Conservation (phyloP, 2,797 vertebrate genomes). For the Enoplosus armatus region DNA sequence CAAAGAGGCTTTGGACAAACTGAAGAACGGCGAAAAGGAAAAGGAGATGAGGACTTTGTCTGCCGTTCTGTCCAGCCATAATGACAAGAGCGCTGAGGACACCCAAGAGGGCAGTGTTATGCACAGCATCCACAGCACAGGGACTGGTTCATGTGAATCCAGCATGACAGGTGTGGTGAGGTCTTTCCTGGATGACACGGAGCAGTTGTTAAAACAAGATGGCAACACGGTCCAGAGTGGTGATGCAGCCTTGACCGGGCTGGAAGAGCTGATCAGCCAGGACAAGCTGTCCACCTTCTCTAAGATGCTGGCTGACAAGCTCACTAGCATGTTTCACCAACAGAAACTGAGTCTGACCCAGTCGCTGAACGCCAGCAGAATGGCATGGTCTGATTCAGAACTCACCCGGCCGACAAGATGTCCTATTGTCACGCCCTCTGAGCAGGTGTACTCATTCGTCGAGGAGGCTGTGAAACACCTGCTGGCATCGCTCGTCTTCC, state of each 20-base stretch:
- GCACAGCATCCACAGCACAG: neutral
- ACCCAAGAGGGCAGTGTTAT: too few species aligned
- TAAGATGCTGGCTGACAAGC: neutral
- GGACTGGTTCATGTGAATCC: neutral
- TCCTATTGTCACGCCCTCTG: neutral
- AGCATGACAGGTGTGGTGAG: neutral
- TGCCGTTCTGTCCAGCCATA: neutral
- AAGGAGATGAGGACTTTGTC: too few species aligned
- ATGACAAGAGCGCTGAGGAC: too few species aligned
- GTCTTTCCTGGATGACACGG: neutral
- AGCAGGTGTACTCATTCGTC: neutral
- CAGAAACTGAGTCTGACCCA: neutral
- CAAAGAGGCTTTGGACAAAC: neutral
- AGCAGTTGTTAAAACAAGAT: neutral
- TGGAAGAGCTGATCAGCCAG: conserved; percentile 1
- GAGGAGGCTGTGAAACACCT: conserved; percentile 3
- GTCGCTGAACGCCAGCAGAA: too few species aligned
- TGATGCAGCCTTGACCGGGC: neutral
- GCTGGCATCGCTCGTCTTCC: neutral
- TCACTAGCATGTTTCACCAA: neutral
- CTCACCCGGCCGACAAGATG: neutral
- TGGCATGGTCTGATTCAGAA: neutral
- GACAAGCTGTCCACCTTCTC: neutral
- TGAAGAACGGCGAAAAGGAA: neutral
- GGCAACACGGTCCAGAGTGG: too few species aligned